Base-by-base conservation (phyloP, 2,113 vertebrate genomes). In the Osmerus mordax region DNA sequence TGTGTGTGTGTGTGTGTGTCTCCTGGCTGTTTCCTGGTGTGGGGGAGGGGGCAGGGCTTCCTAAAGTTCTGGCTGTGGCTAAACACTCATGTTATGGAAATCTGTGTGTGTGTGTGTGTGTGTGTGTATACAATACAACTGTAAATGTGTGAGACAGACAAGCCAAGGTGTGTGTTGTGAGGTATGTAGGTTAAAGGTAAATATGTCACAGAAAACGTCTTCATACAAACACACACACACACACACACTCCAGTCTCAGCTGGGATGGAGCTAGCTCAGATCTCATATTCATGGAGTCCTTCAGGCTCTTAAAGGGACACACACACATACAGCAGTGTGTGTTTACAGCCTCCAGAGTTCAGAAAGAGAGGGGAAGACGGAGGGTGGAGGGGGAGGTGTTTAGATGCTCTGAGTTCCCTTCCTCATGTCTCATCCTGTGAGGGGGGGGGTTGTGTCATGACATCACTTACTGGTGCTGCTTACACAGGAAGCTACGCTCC, bases 151-250 rank as follows among this genome's bases (percentile, higher is more conserved):
- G 41, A 12, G 41, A 47, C 41, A 47, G 41, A 47, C 9, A 11
- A 47, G 41, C 41, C 9, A 47, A 47, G 18, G 55, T 61, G 64
- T 41, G 32, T 16, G 53, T 36, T 54, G 29, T 70, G 47, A 25
- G 19, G 58, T 59, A 78, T 84, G 25, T 83, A 29, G 81, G 85
- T 61, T 68, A 82, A 85, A 88, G 80, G 79, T 77, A 72, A 85
- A 73, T 70, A 81, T 80, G 73, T 83, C 70, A 75, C 54, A 79
- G 56, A 62, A 47, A 21, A 69, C 32, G 55, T 66, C 73, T 77
- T 60, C 14, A 73, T 77, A 56, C 9, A 8, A 66, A 62, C 67
- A 65, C 19, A 19, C n/a, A n/a, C 21, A 4, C 63, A 67, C 21
- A 11, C 0, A 1, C 74, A 36, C 29, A 41, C 56, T 59, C n/a